phyloP scores from a whole-genome alignment of 2,888 invertebrate species.

The Chalcosyrphus nemorum region DNA sequence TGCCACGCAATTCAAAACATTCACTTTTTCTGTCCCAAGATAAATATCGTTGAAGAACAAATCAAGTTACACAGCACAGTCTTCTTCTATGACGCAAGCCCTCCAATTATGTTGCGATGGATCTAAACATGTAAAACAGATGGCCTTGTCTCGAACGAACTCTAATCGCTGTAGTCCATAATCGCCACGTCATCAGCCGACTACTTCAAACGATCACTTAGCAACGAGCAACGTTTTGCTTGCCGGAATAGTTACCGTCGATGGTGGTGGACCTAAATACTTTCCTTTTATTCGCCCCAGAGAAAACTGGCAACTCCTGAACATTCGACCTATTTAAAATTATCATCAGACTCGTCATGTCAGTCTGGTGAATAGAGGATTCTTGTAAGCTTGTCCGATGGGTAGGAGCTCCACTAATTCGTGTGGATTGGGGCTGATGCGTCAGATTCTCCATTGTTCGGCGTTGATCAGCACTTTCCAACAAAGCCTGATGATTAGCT shows the following conservation, averaged over 20 bases:
- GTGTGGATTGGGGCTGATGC: neutral
- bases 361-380: too few relatives aligned
- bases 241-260: neutral
- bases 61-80: too few relatives aligned
- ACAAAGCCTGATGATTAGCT: neutral
- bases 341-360: too few relatives aligned
- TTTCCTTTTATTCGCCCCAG: conserved; percentile 6
- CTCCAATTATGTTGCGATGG: too few relatives aligned
- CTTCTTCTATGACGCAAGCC: too few relatives aligned
- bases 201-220: neutral
- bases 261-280: conserved; percentile 9
- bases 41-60: too few relatives aligned
- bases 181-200: neutral
- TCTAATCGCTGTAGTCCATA: too few relatives aligned
- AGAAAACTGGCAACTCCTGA: conserved; percentile 8
- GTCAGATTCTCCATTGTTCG: neutral
- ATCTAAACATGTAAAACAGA: too few relatives aligned
- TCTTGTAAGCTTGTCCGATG: neutral
- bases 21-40: too few relatives aligned
- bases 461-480: neutral
- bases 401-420: neutral
- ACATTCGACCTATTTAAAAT: neutral
- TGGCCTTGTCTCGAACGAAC: too few relatives aligned
- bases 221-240: too few relatives aligned
- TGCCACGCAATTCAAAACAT: too few relatives aligned